Percentiles rank a stretch among this genome's conserved stretches.
phyloP scores from a whole-genome alignment of 2,797 vertebrate species.

The Cottoperca gobio region DNA sequence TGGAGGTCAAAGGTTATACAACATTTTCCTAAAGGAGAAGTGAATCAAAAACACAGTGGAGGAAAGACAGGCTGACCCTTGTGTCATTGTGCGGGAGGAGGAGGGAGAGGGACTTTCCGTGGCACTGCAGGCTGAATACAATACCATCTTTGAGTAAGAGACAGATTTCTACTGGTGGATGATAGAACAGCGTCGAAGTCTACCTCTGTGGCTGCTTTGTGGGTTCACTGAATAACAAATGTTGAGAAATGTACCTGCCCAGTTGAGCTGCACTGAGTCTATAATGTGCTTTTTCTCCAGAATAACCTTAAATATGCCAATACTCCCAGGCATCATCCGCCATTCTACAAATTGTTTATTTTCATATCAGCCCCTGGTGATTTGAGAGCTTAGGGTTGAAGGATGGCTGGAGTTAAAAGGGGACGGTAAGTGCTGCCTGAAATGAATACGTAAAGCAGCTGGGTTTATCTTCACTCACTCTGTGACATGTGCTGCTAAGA shows the following conservation, averaged over 20 bases:
- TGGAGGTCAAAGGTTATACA: slow-evolving; percentile 78
- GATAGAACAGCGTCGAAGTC: slow-evolving; percentile 50
- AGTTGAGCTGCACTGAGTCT: slow-evolving; percentile 17
- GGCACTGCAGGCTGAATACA: slow-evolving; percentile 67
- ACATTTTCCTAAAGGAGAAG: slow-evolving; percentile 77
- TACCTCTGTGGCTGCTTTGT: slow-evolving; percentile 63
- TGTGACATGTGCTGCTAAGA: slow-evolving; percentile 78
- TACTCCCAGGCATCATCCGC: slow-evolving; percentile 46
- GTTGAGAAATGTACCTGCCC: slow-evolving; percentile 41
- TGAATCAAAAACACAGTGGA: slow-evolving; percentile 74
- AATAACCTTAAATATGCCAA: slow-evolving; percentile 38
- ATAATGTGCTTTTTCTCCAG: slow-evolving; percentile 12
- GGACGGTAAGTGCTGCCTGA: slow-evolving; percentile 75
- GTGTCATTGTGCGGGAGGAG: slow-evolving; percentile 70
- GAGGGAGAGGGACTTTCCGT: slow-evolving; percentile 66
- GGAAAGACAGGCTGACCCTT: slow-evolving; percentile 79
- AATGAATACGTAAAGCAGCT: slow-evolving; percentile 83
- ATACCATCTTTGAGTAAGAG: slow-evolving; percentile 78
- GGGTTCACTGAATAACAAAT: slow-evolving; percentile 39
- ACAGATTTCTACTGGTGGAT: slow-evolving; percentile 52
- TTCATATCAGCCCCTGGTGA: slow-evolving; percentile 63
- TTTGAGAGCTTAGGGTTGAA: slow-evolving; percentile 67
- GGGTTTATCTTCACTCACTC: slow-evolving; percentile 79
- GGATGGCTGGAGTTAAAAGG: slow-evolving; percentile 71
- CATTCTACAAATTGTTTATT: slow-evolving; percentile 68